Conservation (phyloP, 2,113 vertebrate genomes). For the Mesitornis unicolor region DNA sequence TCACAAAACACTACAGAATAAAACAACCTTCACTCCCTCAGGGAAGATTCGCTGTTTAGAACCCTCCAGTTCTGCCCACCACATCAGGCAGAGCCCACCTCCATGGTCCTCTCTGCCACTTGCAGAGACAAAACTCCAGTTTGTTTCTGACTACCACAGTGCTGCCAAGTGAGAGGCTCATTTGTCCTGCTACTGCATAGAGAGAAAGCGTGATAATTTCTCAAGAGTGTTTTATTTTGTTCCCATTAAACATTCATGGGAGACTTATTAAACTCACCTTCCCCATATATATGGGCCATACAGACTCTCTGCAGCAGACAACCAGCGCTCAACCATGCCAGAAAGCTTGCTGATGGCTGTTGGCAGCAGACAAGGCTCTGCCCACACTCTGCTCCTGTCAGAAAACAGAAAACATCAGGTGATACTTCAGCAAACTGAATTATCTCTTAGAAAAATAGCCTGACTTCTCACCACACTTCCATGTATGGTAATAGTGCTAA, state of each 20-base stretch:
- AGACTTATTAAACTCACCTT: constrained; percentile 74
- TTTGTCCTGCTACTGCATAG: background rate
- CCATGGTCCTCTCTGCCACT: background rate
- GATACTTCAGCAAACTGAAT: constrained; percentile 50
- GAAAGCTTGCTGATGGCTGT: constrained; percentile 90
- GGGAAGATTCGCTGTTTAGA: background rate
- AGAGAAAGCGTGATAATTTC: background rate
- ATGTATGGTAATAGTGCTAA: background rate
- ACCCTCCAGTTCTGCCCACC: background rate
- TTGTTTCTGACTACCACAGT: background rate
- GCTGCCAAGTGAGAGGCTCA: background rate
- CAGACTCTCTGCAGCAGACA: constrained; percentile 87
- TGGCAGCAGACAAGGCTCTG: constrained; percentile 91
- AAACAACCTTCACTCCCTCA: background rate
- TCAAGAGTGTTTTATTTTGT: background rate
- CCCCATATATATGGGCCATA: constrained; percentile 96
- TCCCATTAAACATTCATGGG: background rate
- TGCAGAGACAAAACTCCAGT: background rate
- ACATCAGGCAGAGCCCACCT: background rate
- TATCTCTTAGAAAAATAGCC: constrained; percentile 26
- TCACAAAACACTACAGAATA: background rate
- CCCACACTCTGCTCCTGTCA: constrained; percentile 94
- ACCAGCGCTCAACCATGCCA: constrained; percentile 90
- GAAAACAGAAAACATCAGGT: constrained; percentile 29
- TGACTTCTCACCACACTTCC: background rate